A percentile compares a stretch with the other conserved stretches of the same genome.
phyloP scores from a whole-genome alignment of 1,140 invertebrate species.

The Monomorium pharaonis region DNA sequence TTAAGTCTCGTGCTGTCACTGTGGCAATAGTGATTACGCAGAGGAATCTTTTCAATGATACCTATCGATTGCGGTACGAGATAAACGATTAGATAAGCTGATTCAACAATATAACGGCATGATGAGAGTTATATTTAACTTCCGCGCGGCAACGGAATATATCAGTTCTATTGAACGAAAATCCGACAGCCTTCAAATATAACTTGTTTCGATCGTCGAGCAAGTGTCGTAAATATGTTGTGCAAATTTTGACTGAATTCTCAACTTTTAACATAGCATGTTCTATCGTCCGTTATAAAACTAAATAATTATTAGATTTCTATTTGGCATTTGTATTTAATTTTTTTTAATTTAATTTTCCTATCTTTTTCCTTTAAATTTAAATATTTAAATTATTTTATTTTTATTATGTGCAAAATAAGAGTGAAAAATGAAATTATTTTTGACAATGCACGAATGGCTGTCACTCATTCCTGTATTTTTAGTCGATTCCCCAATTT shows the following conservation, averaged over 20 bases:
- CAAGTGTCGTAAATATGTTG: constrained; percentile 21
- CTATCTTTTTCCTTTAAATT: neutral
- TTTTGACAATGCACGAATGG: too few species aligned
- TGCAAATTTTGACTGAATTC: constrained; percentile 16
- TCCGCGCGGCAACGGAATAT: neutral
- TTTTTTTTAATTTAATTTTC: neutral
- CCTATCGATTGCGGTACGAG: constrained; percentile 9
- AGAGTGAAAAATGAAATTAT: too few species aligned
- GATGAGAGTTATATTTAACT: constrained; percentile 37
- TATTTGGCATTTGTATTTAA: neutral
- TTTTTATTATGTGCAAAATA: too few species aligned
- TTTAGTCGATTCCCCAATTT: too few species aligned
- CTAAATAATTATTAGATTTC: neutral
- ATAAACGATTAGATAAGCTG: neutral
- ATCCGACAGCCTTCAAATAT: constrained; percentile 22
- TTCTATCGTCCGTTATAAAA: neutral
- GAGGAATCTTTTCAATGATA: neutral
- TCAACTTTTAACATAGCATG: neutral
- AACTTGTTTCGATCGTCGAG: constrained; percentile 11
- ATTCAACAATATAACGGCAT: neutral
- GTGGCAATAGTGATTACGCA: neutral
- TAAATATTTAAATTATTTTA: too few species aligned
- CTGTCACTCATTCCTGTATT: too few species aligned
- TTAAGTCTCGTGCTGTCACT: neutral
- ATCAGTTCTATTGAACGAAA: neutral